Evolutionary conservation across 2,113 vertebrate species (phyloP).

Genomic region (Apteryx mantelli): DNA sequence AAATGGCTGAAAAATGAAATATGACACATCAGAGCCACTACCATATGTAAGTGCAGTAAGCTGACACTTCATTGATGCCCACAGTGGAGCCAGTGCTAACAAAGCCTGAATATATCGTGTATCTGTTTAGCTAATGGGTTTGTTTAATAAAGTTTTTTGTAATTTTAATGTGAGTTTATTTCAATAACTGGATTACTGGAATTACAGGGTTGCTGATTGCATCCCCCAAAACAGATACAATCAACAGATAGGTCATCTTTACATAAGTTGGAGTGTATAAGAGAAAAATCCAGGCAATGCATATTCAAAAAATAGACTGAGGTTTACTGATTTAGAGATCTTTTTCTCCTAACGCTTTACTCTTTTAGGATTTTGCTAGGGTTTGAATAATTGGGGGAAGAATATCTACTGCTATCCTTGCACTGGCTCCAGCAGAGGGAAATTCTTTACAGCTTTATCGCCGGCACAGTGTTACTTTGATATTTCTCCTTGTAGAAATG

Average conservation of each 20-base stretch:
- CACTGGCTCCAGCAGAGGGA: not conserved
- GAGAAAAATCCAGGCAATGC: not conserved
- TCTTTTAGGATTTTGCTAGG: not conserved
- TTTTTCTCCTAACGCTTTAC: not conserved
- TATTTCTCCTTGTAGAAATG: slow-evolving; percentile 21
- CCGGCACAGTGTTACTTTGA: not conserved
- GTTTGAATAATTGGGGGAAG: not conserved
- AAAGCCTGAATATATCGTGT: not conserved
- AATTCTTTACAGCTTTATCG: slow-evolving; percentile 46
- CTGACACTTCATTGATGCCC: not conserved
- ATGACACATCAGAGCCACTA: not conserved
- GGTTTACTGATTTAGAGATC: not conserved
- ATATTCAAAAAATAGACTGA: not conserved
- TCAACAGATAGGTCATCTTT: not conserved
- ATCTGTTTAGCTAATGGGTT: not conserved
- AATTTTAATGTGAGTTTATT: not conserved
- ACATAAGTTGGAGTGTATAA: not conserved
- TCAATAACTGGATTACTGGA: not conserved
- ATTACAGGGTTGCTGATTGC: not conserved
- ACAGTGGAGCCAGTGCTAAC: not conserved
- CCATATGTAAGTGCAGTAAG: not conserved
- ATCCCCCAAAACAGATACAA: not conserved
- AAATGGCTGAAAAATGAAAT: slow-evolving; percentile 40
- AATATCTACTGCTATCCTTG: slow-evolving; percentile 4
- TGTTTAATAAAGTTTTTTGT: not conserved